These are phyloP conservation scores for Dysidea cf. avara DNA, from an alignment of 37 sponge, comb jelly and placozoan species.

Conservation along the genomic window DNA sequence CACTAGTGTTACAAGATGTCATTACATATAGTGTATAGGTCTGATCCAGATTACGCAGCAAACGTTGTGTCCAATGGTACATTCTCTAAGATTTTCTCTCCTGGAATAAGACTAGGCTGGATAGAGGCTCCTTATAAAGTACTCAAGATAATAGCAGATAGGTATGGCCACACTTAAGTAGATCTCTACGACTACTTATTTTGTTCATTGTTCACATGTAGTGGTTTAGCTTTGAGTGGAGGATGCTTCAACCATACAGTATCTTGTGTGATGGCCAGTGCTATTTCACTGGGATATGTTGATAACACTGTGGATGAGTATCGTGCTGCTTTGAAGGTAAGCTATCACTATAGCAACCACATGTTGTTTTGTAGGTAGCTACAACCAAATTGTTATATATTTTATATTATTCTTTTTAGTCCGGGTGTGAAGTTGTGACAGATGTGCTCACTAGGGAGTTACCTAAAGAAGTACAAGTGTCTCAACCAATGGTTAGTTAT, in stretches of 20 bases:
- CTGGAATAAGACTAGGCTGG: slow-evolving; percentile 85
- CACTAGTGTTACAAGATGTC: background rate
- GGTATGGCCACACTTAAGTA: slow-evolving; percentile 8
- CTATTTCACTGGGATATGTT: slow-evolving; percentile 59
- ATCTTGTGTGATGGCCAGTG: slow-evolving; percentile 47
- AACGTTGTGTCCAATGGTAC: slow-evolving; percentile 78
- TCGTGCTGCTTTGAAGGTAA: slow-evolving; percentile 36
- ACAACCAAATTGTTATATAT: too few species aligned
- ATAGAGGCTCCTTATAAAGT: slow-evolving; percentile 63
- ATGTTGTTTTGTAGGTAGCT: background rate
- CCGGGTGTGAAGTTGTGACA: background rate
- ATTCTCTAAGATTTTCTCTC: slow-evolving; percentile 87
- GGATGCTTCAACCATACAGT: slow-evolving; percentile 64
- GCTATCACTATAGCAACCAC: background rate
- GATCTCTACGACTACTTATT: too few species aligned
- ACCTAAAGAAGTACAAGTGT: too few species aligned
- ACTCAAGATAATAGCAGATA: slow-evolving; percentile 1
- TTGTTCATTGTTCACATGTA: too few species aligned
- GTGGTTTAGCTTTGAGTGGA: slow-evolving; percentile 54
- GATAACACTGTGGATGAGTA: slow-evolving; percentile 19
- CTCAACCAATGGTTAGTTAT: too few species aligned
- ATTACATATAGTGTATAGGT: too few species aligned
- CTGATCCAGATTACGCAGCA: slow-evolving; percentile 68
- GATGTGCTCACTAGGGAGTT: too few species aligned
- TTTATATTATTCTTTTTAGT: too few species aligned